Evolutionary conservation across 1,140 invertebrate genomes (phyloP), one percentile per base, ranked within the genome.

Genomic region (Elymnias hypermnestra): DNA sequence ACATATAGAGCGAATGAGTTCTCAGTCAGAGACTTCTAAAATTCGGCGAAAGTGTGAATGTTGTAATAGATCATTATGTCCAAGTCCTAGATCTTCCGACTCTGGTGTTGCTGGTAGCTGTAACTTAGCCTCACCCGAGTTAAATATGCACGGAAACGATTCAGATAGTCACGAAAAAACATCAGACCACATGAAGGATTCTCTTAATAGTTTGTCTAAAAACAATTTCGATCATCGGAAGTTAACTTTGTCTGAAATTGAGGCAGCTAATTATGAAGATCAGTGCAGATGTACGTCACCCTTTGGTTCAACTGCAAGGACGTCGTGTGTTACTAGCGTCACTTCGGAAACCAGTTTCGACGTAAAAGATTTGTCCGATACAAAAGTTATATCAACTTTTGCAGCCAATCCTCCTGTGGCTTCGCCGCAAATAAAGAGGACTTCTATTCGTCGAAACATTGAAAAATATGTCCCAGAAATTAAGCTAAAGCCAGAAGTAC

Each of bases 21-120:
- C 77, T 0, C 77, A 82, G 33, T 85, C 82, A 0, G 82, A 75
- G 66, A 48, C 35, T 36, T 35, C 51, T 52, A 25, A 77, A 65
- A 22, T 31, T 22, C 40, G 35, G 1, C 33, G 48, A 38, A 89
- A 89, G 63, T 91, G 90, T 59, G 84, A 88, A 53, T 90, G 89
- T 64, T 90, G 90, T 47, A 86, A 89, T 44, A 86, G 87, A 46
- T 89, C 87, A 3, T 62, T 87, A 41, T 90, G 88, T 52, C 88
- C 89, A 9, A 91, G 90, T 70, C 89, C 90, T 0, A 75, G 90
- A 44, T 95, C 94, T 2, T 94, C 92, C 3, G 94, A 95, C 71
- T 94, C 92, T 0, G 94, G 94, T 10, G 92, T 95, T 82, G 94
- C 93, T 2, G 94, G 94, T 14, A 94, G 92, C 68, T 94, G 90